Percentiles rank a stretch among this genome's conserved stretches.
These are phyloP conservation scores for Coluber constrictor DNA, from an alignment of 2,797 vertebrate species.

Conservation along the genomic window DNA sequence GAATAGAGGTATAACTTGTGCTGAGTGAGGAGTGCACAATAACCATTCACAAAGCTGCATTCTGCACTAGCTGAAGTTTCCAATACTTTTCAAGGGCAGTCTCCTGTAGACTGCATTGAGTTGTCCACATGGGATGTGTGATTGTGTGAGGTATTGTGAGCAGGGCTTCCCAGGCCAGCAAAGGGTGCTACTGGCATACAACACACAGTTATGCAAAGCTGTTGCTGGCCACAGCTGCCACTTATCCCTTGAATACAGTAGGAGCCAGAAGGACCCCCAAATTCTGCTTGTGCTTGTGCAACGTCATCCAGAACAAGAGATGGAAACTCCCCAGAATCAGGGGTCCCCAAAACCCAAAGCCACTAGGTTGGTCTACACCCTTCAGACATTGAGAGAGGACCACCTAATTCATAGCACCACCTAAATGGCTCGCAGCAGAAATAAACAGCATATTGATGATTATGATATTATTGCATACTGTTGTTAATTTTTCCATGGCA, in stretches of 20 bases:
- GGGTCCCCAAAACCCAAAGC: not conserved
- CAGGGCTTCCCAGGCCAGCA: not conserved
- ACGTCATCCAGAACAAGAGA: not conserved
- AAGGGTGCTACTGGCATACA: not conserved
- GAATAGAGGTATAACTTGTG: not conserved
- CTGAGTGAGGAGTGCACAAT: not conserved
- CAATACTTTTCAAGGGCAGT: not conserved
- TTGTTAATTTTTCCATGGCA: not conserved
- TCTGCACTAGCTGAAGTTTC: not conserved
- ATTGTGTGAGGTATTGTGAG: not conserved
- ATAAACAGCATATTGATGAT: not conserved
- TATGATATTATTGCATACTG: not conserved
- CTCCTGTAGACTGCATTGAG: not conserved
- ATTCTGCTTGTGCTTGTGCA: not conserved
- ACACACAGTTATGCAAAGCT: not conserved
- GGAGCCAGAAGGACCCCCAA: not conserved
- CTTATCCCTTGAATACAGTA: not conserved
- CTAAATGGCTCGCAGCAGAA: not conserved
- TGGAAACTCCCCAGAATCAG: not conserved
- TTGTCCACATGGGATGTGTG: not conserved
- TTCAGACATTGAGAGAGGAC: not conserved
- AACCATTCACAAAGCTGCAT: not conserved
- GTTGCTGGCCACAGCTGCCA: not conserved
- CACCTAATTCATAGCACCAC: not conserved
- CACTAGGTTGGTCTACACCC: not conserved